Evolutionary conservation across 2,888 invertebrate species (phyloP), one percentile per base, ranked within the genome.

Genomic region (Dastarcus helophoroides): DNA sequence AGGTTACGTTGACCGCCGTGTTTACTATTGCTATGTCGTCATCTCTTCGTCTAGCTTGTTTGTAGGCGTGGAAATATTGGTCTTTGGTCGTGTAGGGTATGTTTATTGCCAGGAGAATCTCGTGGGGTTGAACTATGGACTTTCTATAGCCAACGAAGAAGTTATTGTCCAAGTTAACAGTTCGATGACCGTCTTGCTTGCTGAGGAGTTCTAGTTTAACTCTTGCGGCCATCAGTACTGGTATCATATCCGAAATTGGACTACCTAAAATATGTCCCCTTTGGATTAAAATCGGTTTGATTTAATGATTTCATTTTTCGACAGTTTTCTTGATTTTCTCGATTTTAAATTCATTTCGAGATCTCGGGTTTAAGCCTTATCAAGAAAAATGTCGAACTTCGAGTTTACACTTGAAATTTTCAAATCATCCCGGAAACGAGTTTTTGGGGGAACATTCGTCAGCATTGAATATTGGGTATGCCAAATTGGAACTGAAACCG

Each of bases 21-120:
- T 91, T 95, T 0, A 94, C 94, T 44, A 95, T 91, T 2, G 94
- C 88, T 43, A 95, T 94, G 55, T 95, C 95, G 55, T 95, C 94
- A 47, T 95, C 94, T 32, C 85, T 69, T 37, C 95, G 65, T 48
- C 82, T 79, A 0, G 94, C 82, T 68, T 94, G 94, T 58, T 95
- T 95, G 53, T 82, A 90, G 1, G 83, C 83, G 48, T 77, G 73
- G 49, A 88, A 78, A 62, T 74, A 80, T 63, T 88, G 81, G 47
- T 71, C 65, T 50, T 68, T 49, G 14, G 54, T 54, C 0, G 80
- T 76, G 48, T 73, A 84, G 1, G 90, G 91, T 40, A 95, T 73
- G 40, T 71, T 69, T 22, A 94, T 73, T 1, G 79, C 76, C 8
- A 82, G 51, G n/a, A 95, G 65, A 26, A 94, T 62, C 65, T 95